Evolutionary conservation across 2,888 invertebrate genomes (phyloP), one percentile per base, ranked within the genome.

Genomic region (Agriopis marginaria): DNA sequence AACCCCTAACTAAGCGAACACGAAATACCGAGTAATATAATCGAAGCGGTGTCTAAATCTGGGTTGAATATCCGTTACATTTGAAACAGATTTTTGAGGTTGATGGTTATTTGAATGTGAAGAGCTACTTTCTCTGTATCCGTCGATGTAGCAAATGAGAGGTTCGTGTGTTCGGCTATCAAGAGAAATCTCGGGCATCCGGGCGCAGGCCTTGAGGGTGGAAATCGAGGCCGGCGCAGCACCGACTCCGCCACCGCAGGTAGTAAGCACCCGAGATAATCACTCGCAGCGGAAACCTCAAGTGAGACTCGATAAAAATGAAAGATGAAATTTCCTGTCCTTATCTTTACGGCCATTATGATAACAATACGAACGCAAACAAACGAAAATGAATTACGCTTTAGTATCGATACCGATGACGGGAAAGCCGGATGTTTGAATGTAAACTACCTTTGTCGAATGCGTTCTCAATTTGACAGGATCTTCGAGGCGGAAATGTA

Each of bases 361-460:
- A 72, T 74, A 73, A 76, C 70, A 71, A 72, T 69, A 64, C 63
- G 49, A 63, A 60, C 63, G 68, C 69, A 72, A 64, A 72, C 65
- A 72, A 63, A 63, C 61, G 68, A 73, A 72, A 71, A 73, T 75
- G 74, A 76, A 76, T 70, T 63, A 66, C 55, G 53, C 63, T 70
- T 66, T 71, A 68, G 72, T 72, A 63, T 60, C 70, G 63, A 70
- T 56, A 68, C 72, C 65, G 75, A 69, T 82, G 81, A 82, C 78
- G 74, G 77, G 80, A 87, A 88, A 91, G 88, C 92, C 92, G 93
- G 93, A 93, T 92, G 91, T 93, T 91, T 91, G 85, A 86, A 81
- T 86, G 86, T 85, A 89, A 89, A 91, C 91, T 88, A 80, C 81
- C 85, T 86, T 88, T 88, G 86, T 88, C 76, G 82, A 84, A 86